Evolutionary conservation across 2,797 vertebrate genomes (phyloP).

Genomic region (Sebastes aleutianus): DNA sequence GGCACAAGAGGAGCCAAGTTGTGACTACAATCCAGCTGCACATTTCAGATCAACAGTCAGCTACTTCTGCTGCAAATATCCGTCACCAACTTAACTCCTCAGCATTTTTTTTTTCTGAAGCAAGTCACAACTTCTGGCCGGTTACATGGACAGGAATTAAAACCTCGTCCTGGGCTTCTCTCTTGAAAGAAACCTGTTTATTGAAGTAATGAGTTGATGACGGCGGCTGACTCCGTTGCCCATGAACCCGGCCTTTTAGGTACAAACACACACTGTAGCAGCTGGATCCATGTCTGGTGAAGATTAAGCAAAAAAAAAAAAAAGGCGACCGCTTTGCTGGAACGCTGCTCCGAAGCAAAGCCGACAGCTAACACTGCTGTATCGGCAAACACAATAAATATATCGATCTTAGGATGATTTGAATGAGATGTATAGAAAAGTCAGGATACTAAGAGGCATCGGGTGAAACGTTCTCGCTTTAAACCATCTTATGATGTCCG

Average conservation of each 20-base stretch:
- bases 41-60: background rate
- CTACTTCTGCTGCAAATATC: background rate
- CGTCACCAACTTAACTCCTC: conserved; percentile 31
- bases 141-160: conserved; percentile 34
- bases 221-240: conserved; percentile 39
- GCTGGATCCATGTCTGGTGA: conserved; percentile 68
- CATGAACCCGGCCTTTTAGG: conserved; percentile 30
- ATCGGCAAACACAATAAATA: conserved; percentile 52
- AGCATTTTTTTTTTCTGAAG: conserved; percentile 39
- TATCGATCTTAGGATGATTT: conserved; percentile 39
- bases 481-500: conserved; percentile 32
- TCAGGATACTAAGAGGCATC: conserved; percentile 65
- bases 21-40: conserved; percentile 17
- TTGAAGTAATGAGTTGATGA: background rate
- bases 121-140: conserved; percentile 18
- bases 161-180: conserved; percentile 1
- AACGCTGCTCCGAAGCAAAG: conserved; percentile 53
- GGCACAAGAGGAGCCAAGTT: conserved; percentile 42
- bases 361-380: conserved; percentile 40
- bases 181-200: background rate
- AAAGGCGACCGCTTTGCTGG: conserved; percentile 51
- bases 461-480: conserved; percentile 58
- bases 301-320: conserved; percentile 38
- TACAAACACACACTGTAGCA: conserved; percentile 74
- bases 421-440: conserved; percentile 68